Conservation (phyloP, 1,140 invertebrate species). For the Drosophila rufa region DNA sequence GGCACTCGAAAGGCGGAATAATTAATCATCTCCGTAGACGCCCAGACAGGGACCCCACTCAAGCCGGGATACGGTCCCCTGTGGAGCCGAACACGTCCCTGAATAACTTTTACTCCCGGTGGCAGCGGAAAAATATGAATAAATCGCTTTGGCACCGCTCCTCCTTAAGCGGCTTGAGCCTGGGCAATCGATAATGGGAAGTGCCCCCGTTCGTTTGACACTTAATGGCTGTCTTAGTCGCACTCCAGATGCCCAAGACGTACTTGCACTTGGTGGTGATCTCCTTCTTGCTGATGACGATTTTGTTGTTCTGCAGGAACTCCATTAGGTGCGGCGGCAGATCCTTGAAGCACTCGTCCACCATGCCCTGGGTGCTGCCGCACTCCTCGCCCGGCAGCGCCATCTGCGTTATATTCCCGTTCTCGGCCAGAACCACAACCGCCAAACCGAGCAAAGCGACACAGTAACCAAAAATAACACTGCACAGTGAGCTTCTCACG, state of each 20-base stretch:
- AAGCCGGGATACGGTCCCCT: slow-evolving; percentile 18
- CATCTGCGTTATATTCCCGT: slow-evolving; percentile 25
- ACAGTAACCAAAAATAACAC: slow-evolving; percentile 27
- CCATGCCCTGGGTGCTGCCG: slow-evolving; percentile 76
- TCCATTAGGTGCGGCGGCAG: slow-evolving; percentile 79
- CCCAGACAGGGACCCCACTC: slow-evolving; percentile 16
- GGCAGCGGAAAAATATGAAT: slow-evolving; percentile 30
- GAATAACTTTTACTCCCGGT: slow-evolving; percentile 14
- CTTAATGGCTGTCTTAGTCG: slow-evolving; percentile 1
- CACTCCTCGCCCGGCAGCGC: slow-evolving; percentile 46
- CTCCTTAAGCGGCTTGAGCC: slow-evolving; percentile 6
- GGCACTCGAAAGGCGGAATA: slow-evolving; percentile 30
- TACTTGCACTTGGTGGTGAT: slow-evolving; percentile 81
- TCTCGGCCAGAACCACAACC: slow-evolving; percentile 9
- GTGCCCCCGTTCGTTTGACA: neutral
- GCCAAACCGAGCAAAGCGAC: slow-evolving; percentile 22
- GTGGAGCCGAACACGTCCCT: slow-evolving; percentile 1
- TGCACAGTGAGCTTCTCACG: slow-evolving; percentile 19
- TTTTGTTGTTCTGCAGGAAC: slow-evolving; percentile 75
- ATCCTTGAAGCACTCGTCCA: slow-evolving; percentile 82
- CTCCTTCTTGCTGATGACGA: slow-evolving; percentile 73
- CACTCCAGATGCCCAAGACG: slow-evolving; percentile 23
- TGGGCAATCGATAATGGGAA: slow-evolving; percentile 51
- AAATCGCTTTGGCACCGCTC: slow-evolving; percentile 4
- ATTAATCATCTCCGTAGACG: slow-evolving; percentile 33